Conservation (phyloP, 1,140 invertebrate species). For the Sinella curviseta region DNA sequence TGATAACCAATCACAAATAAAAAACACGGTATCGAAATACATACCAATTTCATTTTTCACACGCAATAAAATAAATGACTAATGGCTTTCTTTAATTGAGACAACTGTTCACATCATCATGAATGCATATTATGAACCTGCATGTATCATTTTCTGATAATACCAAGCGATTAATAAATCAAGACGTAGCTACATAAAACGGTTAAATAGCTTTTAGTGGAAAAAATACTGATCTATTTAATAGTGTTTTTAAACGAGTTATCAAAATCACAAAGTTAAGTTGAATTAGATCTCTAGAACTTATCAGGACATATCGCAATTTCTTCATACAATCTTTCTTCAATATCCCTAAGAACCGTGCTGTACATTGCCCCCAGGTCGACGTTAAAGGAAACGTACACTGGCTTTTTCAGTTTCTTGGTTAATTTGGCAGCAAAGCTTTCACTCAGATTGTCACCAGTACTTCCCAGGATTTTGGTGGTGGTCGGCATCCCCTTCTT, state of each 20-base stretch:
- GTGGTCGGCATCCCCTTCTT: constrained; percentile 25
- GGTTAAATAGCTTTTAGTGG: no score
- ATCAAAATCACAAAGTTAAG: no score
- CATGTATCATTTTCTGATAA: no score
- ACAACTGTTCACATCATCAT: no score
- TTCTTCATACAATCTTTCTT: constrained; percentile 31
- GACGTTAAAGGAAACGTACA: constrained; percentile 42
- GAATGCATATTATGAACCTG: no score
- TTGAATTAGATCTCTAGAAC: constrained; percentile 14
- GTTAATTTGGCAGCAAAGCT: constrained; percentile 34
- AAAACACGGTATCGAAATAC: not conserved
- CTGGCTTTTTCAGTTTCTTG: constrained; percentile 37
- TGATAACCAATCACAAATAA: no score
- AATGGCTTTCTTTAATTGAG: no score
- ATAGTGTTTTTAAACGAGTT: no score
- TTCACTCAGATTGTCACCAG: constrained; percentile 28
- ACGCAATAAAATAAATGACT: not conserved
- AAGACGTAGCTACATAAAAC: no score
- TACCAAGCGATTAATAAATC: no score
- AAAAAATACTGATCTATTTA: no score
- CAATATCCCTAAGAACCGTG: constrained; percentile 20
- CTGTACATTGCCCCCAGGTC: not conserved
- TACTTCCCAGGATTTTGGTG: constrained; percentile 31
- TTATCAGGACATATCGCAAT: constrained; percentile 33
- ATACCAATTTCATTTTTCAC: not conserved